phyloP scores from a whole-genome alignment of 2,888 invertebrate genomes.

The Cistogaster globosa region DNA sequence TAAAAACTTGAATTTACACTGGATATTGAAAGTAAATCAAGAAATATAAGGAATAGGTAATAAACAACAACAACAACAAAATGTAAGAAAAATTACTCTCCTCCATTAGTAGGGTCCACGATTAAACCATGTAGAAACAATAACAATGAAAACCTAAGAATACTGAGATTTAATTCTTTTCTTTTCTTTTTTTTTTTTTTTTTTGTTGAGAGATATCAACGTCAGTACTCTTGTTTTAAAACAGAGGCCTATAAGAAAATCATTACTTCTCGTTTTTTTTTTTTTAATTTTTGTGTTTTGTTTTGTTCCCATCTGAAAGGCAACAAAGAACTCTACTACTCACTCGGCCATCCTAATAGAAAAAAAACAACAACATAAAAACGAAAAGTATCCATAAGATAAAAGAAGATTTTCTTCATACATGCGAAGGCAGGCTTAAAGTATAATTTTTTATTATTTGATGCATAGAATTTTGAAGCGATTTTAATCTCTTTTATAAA shows the following conservation, averaged over 20 bases:
- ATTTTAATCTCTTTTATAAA: too few relatives aligned
- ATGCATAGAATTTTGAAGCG: too few relatives aligned
- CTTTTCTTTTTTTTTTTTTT: too few relatives aligned
- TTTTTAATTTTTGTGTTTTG: slow-evolving; percentile 4
- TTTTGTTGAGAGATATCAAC: slow-evolving; percentile 63
- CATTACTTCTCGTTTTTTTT: slow-evolving; percentile 18
- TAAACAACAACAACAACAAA: slow-evolving; percentile 41
- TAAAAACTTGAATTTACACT: slow-evolving; percentile 10
- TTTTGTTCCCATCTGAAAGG: slow-evolving; percentile 26
- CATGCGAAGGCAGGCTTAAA: not conserved
- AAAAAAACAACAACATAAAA: slow-evolving; percentile 38
- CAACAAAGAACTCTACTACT: slow-evolving; percentile 43
- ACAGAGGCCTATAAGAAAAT: slow-evolving; percentile 57
- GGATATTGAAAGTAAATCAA: slow-evolving; percentile 53
- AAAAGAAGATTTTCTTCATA: slow-evolving; percentile 35
- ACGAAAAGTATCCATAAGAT: slow-evolving; percentile 38
- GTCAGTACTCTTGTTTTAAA: slow-evolving; percentile 42
- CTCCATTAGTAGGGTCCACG: slow-evolving; percentile 61
- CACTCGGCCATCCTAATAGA: slow-evolving; percentile 27
- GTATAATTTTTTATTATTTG: too few relatives aligned
- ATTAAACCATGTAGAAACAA: slow-evolving; percentile 63
- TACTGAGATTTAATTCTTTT: slow-evolving; percentile 56
- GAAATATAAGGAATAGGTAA: slow-evolving; percentile 56
- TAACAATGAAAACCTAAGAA: slow-evolving; percentile 61
- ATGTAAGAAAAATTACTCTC: slow-evolving; percentile 53